Conservation (phyloP, 2,797 vertebrate genomes). For the Enteromius fasciolatus region DNA sequence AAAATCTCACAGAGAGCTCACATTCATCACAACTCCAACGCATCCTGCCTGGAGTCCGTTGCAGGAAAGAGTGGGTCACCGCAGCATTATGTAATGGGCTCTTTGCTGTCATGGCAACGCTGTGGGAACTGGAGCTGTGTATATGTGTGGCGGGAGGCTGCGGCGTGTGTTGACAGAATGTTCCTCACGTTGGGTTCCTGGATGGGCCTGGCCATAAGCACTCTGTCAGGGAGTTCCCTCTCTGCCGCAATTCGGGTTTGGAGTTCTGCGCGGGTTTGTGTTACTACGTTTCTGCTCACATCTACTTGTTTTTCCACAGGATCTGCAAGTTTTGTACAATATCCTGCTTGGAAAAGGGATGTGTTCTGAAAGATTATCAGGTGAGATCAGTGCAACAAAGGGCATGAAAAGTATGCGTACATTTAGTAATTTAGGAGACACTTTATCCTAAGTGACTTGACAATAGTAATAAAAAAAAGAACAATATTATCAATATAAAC, state of each 20-base stretch:
- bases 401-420: background rate
- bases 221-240: constrained; percentile 35
- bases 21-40: constrained; percentile 54
- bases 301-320: background rate
- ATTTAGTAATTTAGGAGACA: background rate
- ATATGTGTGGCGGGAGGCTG: constrained; percentile 49
- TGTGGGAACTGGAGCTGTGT: constrained; percentile 61
- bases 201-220: constrained; percentile 33
- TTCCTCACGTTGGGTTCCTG: constrained; percentile 43
- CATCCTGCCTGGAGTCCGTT: constrained; percentile 49
- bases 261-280: background rate
- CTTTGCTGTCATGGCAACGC: constrained; percentile 57
- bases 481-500: too few species aligned
- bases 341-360: background rate
- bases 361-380: background rate
- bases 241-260: background rate
- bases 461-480: too few species aligned
- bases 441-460: too few species aligned
- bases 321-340: constrained; percentile 7
- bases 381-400: background rate
- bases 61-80: constrained; percentile 55
- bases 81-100: constrained; percentile 63
- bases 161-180: constrained; percentile 34
- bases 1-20: constrained; percentile 48
- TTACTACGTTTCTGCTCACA: background rate